Evolutionary conservation across 2,113 vertebrate species (phyloP), one percentile per base, ranked within the genome.

Genomic region (Cervus canadensis): DNA sequence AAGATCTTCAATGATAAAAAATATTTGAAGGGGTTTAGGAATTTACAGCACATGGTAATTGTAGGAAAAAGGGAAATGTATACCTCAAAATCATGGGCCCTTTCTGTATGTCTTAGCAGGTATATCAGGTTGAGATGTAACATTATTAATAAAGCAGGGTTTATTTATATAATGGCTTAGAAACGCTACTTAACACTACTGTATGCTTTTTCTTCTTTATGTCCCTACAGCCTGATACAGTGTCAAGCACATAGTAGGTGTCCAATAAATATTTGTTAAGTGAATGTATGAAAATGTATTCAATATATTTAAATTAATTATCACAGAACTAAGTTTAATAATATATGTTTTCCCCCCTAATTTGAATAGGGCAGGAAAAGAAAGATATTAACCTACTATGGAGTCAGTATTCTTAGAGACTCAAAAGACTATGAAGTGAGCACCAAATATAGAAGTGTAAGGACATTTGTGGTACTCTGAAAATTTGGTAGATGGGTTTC

Each of bases 11-110:
- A 5, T 95, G 64, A 94, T 89, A 86, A 90, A 90, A 95, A 94
- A 45, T 89, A 71, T 96, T 94, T 88, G 59, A 94, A 91, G 13
- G 43, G 26, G 11, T 45, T 95, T 97, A 94, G 59, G 71, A 94
- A 95, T 94, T 90, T 85, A 52, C 56, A 57, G 85, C 54, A 62
- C 25, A 83, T 86, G 26, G 23, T 89, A 94, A 95, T 83, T 97
- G 43, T 62, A 96, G 74, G 60, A n/a, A 13, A 94, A 90, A 94
- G 88, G 87, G 92, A 94, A 67, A 19, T 83, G 64, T 86, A 54
- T 94, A 98, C 95, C 96, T 97, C 97, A 95, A 94, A 97, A 71
- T 96, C 64, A 91, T 76, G 50, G 95, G 71, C 56, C 43, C 56
- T 82, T 50, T 97, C 91, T 91, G 28, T 67, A 36, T 21, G 81